Evolutionary conservation across 2,113 vertebrate genomes (phyloP), one percentile per base, ranked within the genome.

Genomic region (Plotosus lineatus): DNA sequence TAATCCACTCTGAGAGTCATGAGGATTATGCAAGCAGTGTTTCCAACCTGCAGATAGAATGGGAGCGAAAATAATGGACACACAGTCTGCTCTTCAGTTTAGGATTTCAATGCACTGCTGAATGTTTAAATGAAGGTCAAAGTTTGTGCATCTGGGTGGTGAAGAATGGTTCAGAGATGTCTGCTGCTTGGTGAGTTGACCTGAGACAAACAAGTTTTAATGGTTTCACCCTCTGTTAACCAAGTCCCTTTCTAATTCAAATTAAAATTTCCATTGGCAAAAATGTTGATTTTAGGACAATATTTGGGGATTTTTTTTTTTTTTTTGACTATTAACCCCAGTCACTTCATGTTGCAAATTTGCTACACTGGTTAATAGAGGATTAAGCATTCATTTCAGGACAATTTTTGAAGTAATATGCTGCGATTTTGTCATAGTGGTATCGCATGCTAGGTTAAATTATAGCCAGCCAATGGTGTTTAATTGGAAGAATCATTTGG

Each of bases 131-230:
- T 8, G 7, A 31, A 31, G 48, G 40, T 92, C 94, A 87, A 80
- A 58, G 82, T 89, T 82, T 90, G 94, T 91, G 93, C 91, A 91
- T 91, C 90, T 92, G 90, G 90, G 92, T 90, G 90, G 91, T 93
- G 94, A 93, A 93, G 92, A 93, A 96, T 96, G 95, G 91, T 92
- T 92, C 87, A 93, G 89, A 92, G 93, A 93, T 91, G 92, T 84
- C 89, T 95, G 91, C 85, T 94, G 85, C 90, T 92, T 91, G 94
- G 95, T 96, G 88, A 95, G 95, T 95, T 90, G 36, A 15, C 44
- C 12, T 42, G 9, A n/a, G n/a, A 66, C n/a, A n/a, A n/a, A n/a
- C n/a, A n/a, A n/a, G n/a, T n/a, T n/a, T n/a, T n/a, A n/a, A n/a
- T n/a, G n/a, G n/a, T n/a, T n/a, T n/a, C n/a, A n/a, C n/a, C n/a